Evolutionary conservation across 2,797 vertebrate genomes (phyloP).

Genomic region (Microcaecilia unicolor): DNA sequence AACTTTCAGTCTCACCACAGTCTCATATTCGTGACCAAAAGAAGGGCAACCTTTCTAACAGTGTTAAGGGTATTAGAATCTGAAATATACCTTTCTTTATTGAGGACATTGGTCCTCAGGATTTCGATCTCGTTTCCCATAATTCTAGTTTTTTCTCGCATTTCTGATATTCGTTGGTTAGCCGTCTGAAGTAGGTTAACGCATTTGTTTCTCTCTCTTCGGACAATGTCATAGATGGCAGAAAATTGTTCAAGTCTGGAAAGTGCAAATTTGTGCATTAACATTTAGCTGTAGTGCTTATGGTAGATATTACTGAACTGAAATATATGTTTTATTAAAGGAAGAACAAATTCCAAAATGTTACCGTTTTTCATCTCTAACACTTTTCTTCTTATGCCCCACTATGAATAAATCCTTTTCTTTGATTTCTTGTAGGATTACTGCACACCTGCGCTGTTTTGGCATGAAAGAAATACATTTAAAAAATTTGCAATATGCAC

Average conservation of each 20-base stretch:
- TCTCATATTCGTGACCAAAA: no score
- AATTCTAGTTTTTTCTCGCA: constrained; percentile 58
- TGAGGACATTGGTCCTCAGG: constrained; percentile 48
- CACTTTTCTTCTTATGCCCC: constrained; percentile 62
- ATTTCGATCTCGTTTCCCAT: constrained; percentile 70
- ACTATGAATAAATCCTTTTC: constrained; percentile 69
- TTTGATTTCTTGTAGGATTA: constrained; percentile 60
- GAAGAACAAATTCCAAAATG: constrained; percentile 17
- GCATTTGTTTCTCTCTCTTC: constrained; percentile 71
- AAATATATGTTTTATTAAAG: no score
- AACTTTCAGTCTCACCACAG: no score
- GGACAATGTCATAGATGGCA: constrained; percentile 57
- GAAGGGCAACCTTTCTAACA: no score
- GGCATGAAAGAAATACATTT: no score
- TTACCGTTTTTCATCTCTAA: constrained; percentile 60
- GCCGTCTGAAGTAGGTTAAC: constrained; percentile 60
- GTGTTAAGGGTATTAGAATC: no score
- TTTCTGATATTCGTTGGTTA: constrained; percentile 60
- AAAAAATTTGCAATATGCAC: no score
- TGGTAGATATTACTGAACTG: no score
- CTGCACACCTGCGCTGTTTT: constrained; percentile 30
- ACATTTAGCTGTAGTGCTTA: no score
- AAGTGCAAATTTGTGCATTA: constrained; percentile 10
- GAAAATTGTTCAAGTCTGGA: constrained; percentile 63
- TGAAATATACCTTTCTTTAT: constrained; percentile 69